Conservation (phyloP, 2,113 vertebrate species). For the Pomatostomus ruficeps region DNA sequence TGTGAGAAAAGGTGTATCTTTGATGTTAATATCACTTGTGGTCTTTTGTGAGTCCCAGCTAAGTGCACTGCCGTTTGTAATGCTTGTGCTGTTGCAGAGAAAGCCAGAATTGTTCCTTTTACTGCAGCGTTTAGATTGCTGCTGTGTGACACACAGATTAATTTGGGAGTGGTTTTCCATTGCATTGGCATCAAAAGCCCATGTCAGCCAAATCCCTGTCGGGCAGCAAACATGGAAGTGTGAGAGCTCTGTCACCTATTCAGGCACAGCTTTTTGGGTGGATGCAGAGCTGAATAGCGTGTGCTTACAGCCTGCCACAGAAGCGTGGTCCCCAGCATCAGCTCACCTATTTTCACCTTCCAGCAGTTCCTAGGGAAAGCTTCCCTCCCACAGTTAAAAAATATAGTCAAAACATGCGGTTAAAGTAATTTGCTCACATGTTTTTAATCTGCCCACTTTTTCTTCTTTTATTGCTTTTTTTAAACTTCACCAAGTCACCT, state of each 20-base stretch:
- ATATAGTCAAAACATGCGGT: background rate
- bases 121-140: background rate
- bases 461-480: background rate
- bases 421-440: background rate
- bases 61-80: background rate
- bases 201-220: background rate
- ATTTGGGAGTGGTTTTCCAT: background rate
- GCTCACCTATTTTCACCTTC: background rate
- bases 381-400: background rate
- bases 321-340: background rate
- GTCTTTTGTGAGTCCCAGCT: background rate
- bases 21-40: background rate
- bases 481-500: background rate
- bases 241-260: background rate
- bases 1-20: background rate
- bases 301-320: background rate
- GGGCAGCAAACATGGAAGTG: fast-evolving
- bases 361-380: background rate
- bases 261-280: background rate
- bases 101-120: background rate
- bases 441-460: background rate
- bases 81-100: background rate
- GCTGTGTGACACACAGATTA: background rate
- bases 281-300: fast-evolving
- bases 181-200: background rate